Base-by-base conservation (phyloP, 2,113 vertebrate species). In the Noctilio leporinus region DNA sequence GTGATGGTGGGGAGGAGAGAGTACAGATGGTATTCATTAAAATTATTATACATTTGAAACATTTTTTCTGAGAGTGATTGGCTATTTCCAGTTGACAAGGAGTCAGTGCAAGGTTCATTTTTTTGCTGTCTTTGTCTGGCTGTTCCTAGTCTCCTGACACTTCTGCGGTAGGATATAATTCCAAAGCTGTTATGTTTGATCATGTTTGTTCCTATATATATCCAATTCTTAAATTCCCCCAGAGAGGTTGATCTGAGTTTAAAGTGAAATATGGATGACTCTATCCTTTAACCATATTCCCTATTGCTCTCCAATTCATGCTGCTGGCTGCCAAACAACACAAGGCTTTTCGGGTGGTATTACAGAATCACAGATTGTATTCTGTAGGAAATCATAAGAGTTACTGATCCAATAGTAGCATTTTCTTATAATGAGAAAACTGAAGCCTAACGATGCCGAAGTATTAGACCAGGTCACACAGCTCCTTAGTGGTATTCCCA, bases 91-190 rank as follows among this genome's bases (percentile, higher is more conserved):
- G 89, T 84, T 98, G 96, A 97, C 94, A 97, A 64, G 28, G 47
- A 96, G 87, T 83, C 57, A 92, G 35, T 10, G n/a, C 51, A 77
- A 45, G 78, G 92, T 97, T 98, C 97, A 67, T 78, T 97, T 98
- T 96, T 92, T 86, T 77, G 55, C 89, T 97, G 0, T 94, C 89
- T 96, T 95, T 96, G 84, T 96, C 81, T 97, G 89, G 96, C 86
- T 85, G 38, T 91, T 82, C 80, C 82, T 49, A 85, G 47, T 97
- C 96, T 97, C 90, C 78, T 96, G 69, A 57, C 86, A 86, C n/a
- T 89, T 97, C 45, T 93, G 51, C 95, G 95, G 24, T 77, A 93
- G 96, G 98, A 97, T 98, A 97, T 94, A 97, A 97, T 98, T 97
- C 93, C 97, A 97, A 78, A 43, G 67, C 92, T 89, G 43, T 94